Percentiles rank a stretch among this genome's conserved stretches.
Conservation (phyloP, 2,113 vertebrate genomes). For the Ameiurus melas region DNA sequence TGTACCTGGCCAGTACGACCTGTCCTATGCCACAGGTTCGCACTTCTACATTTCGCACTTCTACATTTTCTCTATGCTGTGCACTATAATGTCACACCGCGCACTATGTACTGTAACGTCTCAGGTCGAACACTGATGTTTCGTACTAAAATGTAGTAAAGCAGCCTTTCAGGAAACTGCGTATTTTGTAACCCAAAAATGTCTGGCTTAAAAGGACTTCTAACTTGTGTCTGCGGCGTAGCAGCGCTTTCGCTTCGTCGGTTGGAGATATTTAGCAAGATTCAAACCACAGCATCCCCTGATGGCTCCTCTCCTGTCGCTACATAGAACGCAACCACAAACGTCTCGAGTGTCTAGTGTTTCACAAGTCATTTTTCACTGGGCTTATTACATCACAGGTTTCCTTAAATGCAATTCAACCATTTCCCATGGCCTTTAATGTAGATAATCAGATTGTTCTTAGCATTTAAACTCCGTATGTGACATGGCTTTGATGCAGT, state of each 20-base stretch:
- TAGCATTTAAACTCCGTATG: not conserved
- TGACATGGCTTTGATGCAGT: not conserved
- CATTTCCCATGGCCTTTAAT: not conserved
- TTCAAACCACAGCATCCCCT: not conserved
- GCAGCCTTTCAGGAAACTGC: not conserved
- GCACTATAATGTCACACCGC: not conserved
- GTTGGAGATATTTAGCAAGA: not conserved
- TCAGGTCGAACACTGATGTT: not conserved
- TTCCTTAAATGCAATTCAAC: not conserved
- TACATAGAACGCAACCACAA: not conserved
- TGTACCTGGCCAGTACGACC: slow-evolving; percentile 92
- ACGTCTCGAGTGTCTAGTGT: not conserved
- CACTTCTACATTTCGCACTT: too few relatives aligned
- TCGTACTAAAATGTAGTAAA: not conserved
- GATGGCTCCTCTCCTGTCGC: not conserved
- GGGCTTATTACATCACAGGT: not conserved
- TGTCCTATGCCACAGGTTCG: slow-evolving; percentile 95
- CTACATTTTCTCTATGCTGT: too few relatives aligned
- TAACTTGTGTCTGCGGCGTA: not conserved
- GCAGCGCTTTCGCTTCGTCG: not conserved
- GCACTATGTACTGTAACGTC: not conserved
- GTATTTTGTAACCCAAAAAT: not conserved
- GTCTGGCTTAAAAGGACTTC: not conserved
- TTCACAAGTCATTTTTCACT: not conserved
- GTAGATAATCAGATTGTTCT: not conserved